Evolutionary conservation across 2,113 vertebrate genomes (phyloP), one percentile per base, ranked within the genome.

Genomic region (Xenopus borealis): DNA sequence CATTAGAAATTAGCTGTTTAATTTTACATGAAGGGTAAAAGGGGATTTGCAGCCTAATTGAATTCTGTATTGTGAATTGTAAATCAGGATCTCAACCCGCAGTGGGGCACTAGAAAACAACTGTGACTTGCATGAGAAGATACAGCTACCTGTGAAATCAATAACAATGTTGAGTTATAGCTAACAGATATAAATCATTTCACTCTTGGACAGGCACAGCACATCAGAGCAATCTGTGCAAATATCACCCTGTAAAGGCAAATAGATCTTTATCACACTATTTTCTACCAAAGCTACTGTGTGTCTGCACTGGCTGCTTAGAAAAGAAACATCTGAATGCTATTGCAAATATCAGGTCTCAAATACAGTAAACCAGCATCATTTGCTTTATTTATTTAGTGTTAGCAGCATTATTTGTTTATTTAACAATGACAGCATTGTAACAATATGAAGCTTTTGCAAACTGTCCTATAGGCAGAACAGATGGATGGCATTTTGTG

Each of bases 11-110:
- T 75, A 75, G 73, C 66, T 75, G 53, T 50, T 63, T 62, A 62
- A 69, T 62, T 69, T 59, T 63, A 66, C 73, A 69, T 69, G 73
- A 66, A 10, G 66, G 73, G 57, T 62, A 58, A 69, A 68, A 59
- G 62, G 66, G 55, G 73, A 75, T 75, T 75, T 75, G 66, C 73
- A 62, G 62, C 66, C 62, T 75, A 75, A 75, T 69, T 75, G 73
- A 75, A 75, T 75, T 75, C 73, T 55, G 46, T 23, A 62, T 63
- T 55, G 66, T 69, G 73, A 69, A 69, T 75, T 63, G 53, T 61
- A 75, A 75, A 68, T 75, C 72, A 68, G 72, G 72, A 61, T 55
- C 61, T 40, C 20, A 69, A 63, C 66, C 66, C 66, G 7, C 73
- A 53, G 66, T 62, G 65, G 57, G 73, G 57, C 3, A 30, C 10